phyloP scores from a whole-genome alignment of 2,113 vertebrate species.

The Cochlearius cochlearius region DNA sequence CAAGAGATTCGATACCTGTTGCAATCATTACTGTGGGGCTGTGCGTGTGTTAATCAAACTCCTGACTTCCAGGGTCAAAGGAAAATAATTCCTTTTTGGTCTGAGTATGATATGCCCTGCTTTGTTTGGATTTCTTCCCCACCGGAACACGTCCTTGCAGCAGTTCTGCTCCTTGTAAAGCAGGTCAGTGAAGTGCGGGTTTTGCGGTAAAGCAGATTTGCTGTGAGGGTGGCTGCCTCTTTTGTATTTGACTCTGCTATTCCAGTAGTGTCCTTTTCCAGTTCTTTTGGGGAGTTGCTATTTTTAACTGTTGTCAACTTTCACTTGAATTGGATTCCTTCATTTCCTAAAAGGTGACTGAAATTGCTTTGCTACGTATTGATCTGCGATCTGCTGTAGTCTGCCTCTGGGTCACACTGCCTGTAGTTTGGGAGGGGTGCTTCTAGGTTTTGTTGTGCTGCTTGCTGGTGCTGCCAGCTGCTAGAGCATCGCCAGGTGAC shows the following conservation, averaged over 20 bases:
- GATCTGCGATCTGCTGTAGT: not conserved
- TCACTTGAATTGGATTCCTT: not conserved
- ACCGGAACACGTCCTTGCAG: not conserved
- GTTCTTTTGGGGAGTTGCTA: not conserved
- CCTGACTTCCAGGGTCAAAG: not conserved
- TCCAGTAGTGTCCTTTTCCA: not conserved
- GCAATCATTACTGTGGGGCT: not conserved
- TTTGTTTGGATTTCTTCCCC: not conserved
- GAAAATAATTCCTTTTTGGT: not conserved
- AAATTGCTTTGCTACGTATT: not conserved
- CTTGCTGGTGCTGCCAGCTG: not conserved
- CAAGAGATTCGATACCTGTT: not conserved
- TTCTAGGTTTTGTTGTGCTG: not conserved
- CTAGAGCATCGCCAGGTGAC: not conserved
- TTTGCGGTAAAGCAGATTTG: not conserved
- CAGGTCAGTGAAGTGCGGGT: not conserved
- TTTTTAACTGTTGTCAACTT: not conserved
- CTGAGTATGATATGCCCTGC: not conserved
- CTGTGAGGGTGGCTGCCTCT: not conserved
- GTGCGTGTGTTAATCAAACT: not conserved
- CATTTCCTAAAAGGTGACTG: not conserved
- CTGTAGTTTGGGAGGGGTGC: not conserved
- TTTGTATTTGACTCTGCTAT: not conserved
- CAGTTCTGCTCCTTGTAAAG: not conserved
- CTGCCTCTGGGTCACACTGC: accelerated